Evolutionary conservation across 2,888 invertebrate genomes (phyloP).

Genomic region (Ormyrus labotus): DNA sequence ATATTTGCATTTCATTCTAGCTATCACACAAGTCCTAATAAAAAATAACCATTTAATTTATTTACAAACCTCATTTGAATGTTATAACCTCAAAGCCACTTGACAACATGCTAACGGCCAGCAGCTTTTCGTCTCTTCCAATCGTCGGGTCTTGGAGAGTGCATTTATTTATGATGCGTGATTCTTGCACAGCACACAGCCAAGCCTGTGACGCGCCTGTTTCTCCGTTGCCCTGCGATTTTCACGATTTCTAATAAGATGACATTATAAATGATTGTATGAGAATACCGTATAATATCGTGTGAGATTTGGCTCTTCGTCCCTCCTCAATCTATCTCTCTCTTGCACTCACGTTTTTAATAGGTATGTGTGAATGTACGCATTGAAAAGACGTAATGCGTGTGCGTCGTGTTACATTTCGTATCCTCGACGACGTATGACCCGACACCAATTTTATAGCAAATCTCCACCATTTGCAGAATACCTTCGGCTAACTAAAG

Average conservation of each 20-base stretch:
- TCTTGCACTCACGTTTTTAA: not conserved
- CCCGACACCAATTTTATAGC: constrained; percentile 5
- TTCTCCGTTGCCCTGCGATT: not conserved
- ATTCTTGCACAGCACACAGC: not conserved
- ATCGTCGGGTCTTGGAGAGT: not conserved
- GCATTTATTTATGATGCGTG: constrained; percentile 2
- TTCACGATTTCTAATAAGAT: not conserved
- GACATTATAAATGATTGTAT: constrained; percentile 19
- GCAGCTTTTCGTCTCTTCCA: constrained; percentile 2
- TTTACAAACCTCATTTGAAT: constrained; percentile 56
- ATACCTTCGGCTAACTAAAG: too few species aligned
- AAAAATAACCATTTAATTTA: not conserved
- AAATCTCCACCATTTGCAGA: not conserved
- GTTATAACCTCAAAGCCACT: constrained; percentile 52
- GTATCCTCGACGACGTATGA: not conserved
- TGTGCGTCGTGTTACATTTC: constrained; percentile 14
- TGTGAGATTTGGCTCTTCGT: constrained; percentile 1
- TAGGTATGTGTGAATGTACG: not conserved
- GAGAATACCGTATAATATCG: not conserved
- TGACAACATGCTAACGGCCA: constrained; percentile 37
- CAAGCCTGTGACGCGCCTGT: not conserved
- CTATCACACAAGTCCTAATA: too few species aligned
- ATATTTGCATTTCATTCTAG: too few species aligned
- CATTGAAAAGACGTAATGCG: constrained; percentile 20
- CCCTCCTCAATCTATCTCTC: not conserved